Percentiles rank a stretch among this genome's conserved stretches.
Conservation (phyloP, 2,888 invertebrate species). For the Ophion costatus region DNA sequence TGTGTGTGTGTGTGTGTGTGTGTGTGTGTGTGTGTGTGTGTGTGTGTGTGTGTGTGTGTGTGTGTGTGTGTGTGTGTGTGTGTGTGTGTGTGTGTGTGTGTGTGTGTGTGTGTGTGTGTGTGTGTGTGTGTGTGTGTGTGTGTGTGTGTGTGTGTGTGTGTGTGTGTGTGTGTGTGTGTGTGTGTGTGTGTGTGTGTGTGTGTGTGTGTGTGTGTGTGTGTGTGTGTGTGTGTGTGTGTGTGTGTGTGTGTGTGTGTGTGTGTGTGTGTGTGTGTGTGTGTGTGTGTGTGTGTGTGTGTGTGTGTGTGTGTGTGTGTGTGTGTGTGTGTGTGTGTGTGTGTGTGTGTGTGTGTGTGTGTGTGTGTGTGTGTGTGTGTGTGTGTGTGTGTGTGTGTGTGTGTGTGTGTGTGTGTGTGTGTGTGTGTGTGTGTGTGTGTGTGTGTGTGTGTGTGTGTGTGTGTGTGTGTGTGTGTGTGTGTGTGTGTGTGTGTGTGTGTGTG, state of each 20-base stretch:
- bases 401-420: conserved; percentile 17
- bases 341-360: conserved; percentile 22
- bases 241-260: conserved; percentile 29
- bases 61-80: conserved; percentile 22
- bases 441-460: conserved; percentile 15
- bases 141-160: conserved; percentile 26
- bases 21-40: conserved; percentile 15
- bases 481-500: conserved; percentile 22
- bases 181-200: conserved; percentile 21
- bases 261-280: conserved; percentile 17
- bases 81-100: conserved; percentile 15
- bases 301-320: conserved; percentile 15
- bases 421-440: conserved; percentile 26
- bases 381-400: conserved; percentile 29
- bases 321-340: conserved; percentile 21
- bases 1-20: conserved; percentile 26
- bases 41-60: conserved; percentile 21
- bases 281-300: conserved; percentile 26
- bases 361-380: conserved; percentile 15
- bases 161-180: conserved; percentile 15
- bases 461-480: conserved; percentile 21
- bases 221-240: conserved; percentile 15
- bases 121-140: conserved; percentile 17
- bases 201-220: conserved; percentile 22
- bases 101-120: conserved; percentile 29